These are phyloP conservation scores for Holocentrus rufus DNA, from an alignment of 2,797 vertebrate species.

Conservation along the genomic window DNA sequence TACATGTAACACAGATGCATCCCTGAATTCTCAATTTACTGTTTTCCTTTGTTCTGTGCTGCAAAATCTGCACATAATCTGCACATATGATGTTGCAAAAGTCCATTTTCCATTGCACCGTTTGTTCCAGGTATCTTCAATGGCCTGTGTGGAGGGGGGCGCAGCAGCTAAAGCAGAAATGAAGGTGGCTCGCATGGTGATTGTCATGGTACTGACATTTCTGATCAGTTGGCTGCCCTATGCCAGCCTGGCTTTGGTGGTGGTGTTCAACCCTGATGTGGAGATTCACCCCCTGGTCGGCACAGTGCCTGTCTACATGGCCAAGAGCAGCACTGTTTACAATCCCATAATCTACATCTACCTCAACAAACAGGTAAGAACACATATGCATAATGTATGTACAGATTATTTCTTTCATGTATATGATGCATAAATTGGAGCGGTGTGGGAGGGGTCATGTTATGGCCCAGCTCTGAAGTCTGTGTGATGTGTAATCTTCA, in stretches of 20 bases:
- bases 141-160: constrained; percentile 68
- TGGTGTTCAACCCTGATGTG: constrained; percentile 69
- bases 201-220: constrained; percentile 78
- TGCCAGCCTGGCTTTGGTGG: constrained; percentile 72
- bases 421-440: not conserved
- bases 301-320: constrained; percentile 79
- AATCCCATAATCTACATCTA: constrained; percentile 83
- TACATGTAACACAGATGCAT: not conserved
- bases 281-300: constrained; percentile 70
- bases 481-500: not conserved
- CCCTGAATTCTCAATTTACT: too few relatives aligned
- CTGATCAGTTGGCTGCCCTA: constrained; percentile 80
- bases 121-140: constrained; percentile 71
- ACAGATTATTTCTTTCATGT: not conserved
- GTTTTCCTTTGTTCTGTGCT: not conserved
- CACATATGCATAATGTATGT: not conserved
- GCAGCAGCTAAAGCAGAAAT: constrained; percentile 75
- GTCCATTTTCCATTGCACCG: not conserved
- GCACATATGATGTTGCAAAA: not conserved
- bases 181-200: constrained; percentile 73
- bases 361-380: constrained; percentile 78
- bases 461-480: not conserved
- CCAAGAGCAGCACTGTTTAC: constrained; percentile 82
- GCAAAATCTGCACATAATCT: not conserved
- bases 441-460: too few relatives aligned